A percentile compares a stretch with the other conserved stretches of the same genome.
Conservation (phyloP, 92 coral and sea anemone species). For the Actinernus sp. region DNA sequence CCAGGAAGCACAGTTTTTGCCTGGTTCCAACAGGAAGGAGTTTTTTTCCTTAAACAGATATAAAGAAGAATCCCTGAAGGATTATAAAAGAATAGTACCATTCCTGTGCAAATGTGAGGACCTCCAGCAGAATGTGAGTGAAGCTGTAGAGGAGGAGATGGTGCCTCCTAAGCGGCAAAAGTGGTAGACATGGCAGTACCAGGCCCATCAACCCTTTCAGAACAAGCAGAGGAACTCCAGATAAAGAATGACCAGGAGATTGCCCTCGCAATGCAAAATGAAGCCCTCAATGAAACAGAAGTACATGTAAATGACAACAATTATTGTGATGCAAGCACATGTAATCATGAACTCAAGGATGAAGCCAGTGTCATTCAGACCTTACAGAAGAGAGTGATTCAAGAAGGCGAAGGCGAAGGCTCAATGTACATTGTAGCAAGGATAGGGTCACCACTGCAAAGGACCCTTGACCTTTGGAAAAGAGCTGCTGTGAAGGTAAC, state of each 20-base stretch:
- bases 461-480: conserved; percentile 57
- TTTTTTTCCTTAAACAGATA: conserved; percentile 24
- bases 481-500: conserved; percentile 48
- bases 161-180: too few relatives aligned
- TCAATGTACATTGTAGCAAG: conserved; percentile 49
- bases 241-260: neutral
- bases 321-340: conserved; percentile 28
- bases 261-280: too few relatives aligned
- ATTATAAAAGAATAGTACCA: conserved; percentile 13
- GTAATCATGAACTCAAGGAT: conserved; percentile 11
- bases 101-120: conserved; percentile 11
- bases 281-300: too few relatives aligned
- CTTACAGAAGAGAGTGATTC: conserved; percentile 37
- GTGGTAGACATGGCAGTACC: too few relatives aligned
- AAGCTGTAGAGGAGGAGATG: neutral
- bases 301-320: conserved; percentile 25
- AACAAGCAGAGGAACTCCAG: neutral
- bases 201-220: too few relatives aligned
- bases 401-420: too few relatives aligned
- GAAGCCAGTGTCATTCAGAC: conserved; percentile 17
- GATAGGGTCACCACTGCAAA: conserved; percentile 57
- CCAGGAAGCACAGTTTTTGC: conserved; percentile 44
- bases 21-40: conserved; percentile 29
- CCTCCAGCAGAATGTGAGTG: neutral
- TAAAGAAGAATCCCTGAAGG: conserved; percentile 13